Conservation (phyloP, 2,888 invertebrate species). For the Podabrus alpinus region DNA sequence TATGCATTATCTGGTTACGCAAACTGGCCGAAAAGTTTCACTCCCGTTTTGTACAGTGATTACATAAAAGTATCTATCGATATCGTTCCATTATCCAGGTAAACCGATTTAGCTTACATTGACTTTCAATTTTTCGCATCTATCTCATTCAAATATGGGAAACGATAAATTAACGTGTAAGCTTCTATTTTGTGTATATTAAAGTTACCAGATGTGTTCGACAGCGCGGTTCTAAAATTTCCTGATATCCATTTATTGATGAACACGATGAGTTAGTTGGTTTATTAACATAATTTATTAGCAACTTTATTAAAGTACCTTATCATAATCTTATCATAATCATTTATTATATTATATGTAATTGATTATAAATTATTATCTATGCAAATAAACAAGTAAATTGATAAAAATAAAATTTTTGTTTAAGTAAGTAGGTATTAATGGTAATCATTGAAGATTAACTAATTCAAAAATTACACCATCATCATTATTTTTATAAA, state of each 20-base stretch:
- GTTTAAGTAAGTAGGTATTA: no score
- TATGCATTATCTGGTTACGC: slow-evolving; percentile 24
- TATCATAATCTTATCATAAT: background rate
- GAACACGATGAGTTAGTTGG: background rate
- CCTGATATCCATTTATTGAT: background rate
- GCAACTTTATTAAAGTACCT: background rate
- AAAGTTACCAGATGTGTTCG: slow-evolving; percentile 35
- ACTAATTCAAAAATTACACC: background rate
- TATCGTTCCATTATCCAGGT: background rate
- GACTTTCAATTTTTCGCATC: slow-evolving; percentile 1
- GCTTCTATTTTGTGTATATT: slow-evolving; percentile 29
- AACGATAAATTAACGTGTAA: slow-evolving; percentile 21
- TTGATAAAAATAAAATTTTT: background rate
- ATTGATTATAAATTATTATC: background rate
- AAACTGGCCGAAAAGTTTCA: slow-evolving; percentile 26
- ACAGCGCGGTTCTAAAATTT: slow-evolving; percentile 22
- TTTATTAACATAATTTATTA: background rate
- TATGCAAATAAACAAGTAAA: background rate
- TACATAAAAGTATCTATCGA: slow-evolving; percentile 1
- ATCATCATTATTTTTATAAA: background rate
- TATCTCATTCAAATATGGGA: slow-evolving; percentile 15
- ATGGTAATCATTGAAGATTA: background rate
- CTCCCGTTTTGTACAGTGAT: slow-evolving; percentile 13
- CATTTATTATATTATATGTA: background rate
- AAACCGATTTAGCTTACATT: background rate